phyloP scores from a whole-genome alignment of 2,888 invertebrate genomes.

The Zootermopsis nevadensis region DNA sequence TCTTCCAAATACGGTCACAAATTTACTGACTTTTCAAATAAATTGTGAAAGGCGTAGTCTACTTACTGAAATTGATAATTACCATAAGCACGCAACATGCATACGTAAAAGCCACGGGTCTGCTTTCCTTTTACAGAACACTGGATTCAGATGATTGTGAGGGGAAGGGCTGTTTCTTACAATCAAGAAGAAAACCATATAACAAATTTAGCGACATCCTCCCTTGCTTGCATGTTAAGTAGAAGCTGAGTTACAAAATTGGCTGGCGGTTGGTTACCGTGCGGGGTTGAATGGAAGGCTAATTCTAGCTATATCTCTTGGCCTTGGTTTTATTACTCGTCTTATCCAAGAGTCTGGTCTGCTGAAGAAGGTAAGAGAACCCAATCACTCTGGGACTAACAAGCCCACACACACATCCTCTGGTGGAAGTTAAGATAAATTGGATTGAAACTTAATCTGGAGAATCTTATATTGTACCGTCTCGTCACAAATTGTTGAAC shows the following conservation, averaged over 20 bases:
- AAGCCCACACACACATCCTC: not conserved
- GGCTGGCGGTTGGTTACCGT: constrained; percentile 32
- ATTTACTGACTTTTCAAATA: too few relatives aligned
- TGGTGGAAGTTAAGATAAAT: constrained; percentile 35
- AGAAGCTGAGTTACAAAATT: constrained; percentile 21
- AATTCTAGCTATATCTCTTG: constrained; percentile 28
- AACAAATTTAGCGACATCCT: constrained; percentile 32
- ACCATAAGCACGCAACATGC: not conserved
- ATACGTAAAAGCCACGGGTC: not conserved
- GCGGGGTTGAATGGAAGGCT: constrained; percentile 34
- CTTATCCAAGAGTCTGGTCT: not conserved
- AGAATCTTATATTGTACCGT: constrained; percentile 41
- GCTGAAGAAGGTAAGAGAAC: constrained; percentile 14
- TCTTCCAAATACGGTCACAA: too few relatives aligned
- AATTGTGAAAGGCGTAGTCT: not conserved
- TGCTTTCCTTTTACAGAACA: not conserved
- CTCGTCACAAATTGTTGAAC: not conserved
- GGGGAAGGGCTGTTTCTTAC: not conserved
- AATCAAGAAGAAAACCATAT: constrained; percentile 26
- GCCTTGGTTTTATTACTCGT: not conserved
- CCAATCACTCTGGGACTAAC: not conserved
- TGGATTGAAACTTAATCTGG: constrained; percentile 52
- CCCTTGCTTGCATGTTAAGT: constrained; percentile 33
- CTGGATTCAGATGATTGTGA: not conserved
- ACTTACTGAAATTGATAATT: not conserved